Conservation (phyloP, 1,140 invertebrate species). For the Drosophila ficusphila region DNA sequence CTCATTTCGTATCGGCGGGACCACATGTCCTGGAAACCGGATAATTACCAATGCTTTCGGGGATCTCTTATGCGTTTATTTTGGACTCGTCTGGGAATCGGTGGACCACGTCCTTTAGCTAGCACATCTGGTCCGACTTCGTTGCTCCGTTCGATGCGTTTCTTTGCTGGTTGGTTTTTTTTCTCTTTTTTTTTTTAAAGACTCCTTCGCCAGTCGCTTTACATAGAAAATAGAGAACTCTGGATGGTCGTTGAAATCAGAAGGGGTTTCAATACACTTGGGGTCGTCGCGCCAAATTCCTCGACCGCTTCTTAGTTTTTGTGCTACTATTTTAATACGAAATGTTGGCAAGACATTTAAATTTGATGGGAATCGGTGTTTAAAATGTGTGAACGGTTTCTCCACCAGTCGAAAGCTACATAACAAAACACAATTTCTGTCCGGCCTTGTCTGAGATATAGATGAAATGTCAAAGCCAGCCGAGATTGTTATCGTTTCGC, state of each 20-base stretch:
- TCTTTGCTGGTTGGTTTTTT: background rate
- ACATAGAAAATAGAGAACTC: conserved; percentile 57
- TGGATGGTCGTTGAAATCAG: conserved; percentile 37
- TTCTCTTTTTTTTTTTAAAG: conserved; percentile 8
- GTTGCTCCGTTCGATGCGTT: background rate
- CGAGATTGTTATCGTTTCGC: background rate
- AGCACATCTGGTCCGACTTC: conserved; percentile 16
- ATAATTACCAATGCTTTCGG: background rate
- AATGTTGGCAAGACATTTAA: conserved; percentile 70
- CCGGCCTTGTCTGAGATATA: background rate
- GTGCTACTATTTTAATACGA: conserved; percentile 42
- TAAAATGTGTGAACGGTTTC: conserved; percentile 74
- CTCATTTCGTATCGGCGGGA: conserved; percentile 13
- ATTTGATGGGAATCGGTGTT: conserved; percentile 75
- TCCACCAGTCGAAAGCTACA: conserved; percentile 73
- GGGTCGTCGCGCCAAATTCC: conserved; percentile 53
- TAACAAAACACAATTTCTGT: conserved; percentile 55
- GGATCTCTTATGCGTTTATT: background rate
- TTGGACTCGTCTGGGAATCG: conserved; percentile 5
- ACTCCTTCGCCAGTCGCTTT: conserved; percentile 24
- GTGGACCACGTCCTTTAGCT: conserved; percentile 11
- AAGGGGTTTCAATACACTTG: conserved; percentile 46
- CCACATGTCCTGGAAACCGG: conserved; percentile 29
- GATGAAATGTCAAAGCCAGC: conserved; percentile 50
- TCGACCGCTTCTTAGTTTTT: conserved; percentile 57